Evolutionary conservation across 37 sponge, comb jelly and placozoan genomes (phyloP), one percentile per base, ranked within the genome.

Genomic region (Haliclona indistincta): DNA sequence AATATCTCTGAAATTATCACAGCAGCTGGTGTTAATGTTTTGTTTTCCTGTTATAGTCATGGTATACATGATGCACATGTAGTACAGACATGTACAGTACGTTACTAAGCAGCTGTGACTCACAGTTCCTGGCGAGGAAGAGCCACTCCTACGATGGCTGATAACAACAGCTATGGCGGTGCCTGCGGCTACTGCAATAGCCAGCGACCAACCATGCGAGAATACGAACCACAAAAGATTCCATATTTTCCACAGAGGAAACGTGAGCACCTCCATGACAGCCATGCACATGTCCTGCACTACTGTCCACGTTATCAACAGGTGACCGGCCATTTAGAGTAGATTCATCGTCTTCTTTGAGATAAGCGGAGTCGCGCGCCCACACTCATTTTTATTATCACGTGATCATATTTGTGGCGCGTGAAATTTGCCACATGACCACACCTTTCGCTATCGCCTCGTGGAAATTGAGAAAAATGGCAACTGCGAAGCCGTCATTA

Each of bases 401-500:
- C 60, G 60, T 58, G 60, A 58, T 20, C 13, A 25, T 25, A 20
- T n/a, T 20, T 25, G 13, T 11, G 60, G 60, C 60, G 60, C 60
- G 10, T 17, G 10, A n/a, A n/a, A n/a, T n/a, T n/a, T n/a, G 52
- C 52, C 52, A 49, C 52, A 49, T 17, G 15, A 11, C 52, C 52
- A 49, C 11, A 22, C 8, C n/a, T 22, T 25, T 13, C 10, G 10
- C 32, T 25, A 20, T n/a, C 15, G 63, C 25, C 26, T 26, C 67
- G 26, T 15, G 36, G 39, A 66, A 8, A 38, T 56, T 22, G 30
- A 7, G 62, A 15, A 44, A 38, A 30, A 72, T 71, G 81, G 68
- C 81, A 17, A 41, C 42, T 30, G 58, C 38, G 53, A 86, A 56
- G 40, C 75, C 74, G 20, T 8, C 84, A 32, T 80, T 77, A 38